Percentiles rank a stretch among this genome's conserved stretches.
Evolutionary conservation across 2,888 invertebrate genomes (phyloP).

Genomic region (Aphidoletes aphidimyza): DNA sequence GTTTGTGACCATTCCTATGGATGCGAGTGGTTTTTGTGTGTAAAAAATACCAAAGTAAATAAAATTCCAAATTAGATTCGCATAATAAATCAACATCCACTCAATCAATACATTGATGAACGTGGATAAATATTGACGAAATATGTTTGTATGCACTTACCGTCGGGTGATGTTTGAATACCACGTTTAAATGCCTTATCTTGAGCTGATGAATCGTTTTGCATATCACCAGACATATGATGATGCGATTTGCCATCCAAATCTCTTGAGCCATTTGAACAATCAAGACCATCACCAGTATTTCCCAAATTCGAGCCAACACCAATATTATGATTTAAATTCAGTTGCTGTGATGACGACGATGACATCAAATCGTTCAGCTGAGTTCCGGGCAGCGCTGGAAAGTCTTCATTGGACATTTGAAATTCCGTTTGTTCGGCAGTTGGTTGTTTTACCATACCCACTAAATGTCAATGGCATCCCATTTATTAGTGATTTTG

Average conservation of each 20-base stretch:
- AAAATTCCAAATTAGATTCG: background rate
- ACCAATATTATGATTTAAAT: constrained; percentile 65
- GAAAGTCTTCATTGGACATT: constrained; percentile 99
- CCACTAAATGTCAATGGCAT: constrained; percentile 69
- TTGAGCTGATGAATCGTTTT: constrained; percentile 64
- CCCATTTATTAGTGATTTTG: constrained; percentile 56
- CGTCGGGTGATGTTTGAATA: constrained; percentile 95
- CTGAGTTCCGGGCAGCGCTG: constrained; percentile 95
- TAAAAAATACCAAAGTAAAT: constrained; percentile 57
- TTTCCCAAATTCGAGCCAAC: constrained; percentile 60
- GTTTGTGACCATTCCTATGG: constrained; percentile 94
- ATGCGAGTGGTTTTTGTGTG: too few relatives aligned
- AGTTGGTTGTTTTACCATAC: constrained; percentile 95
- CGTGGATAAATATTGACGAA: background rate
- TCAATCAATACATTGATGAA: background rate
- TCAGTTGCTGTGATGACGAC: constrained; percentile 64
- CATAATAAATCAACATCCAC: background rate
- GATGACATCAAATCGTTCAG: constrained; percentile 71
- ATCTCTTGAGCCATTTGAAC: constrained; percentile 54
- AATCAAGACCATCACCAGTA: constrained; percentile 59
- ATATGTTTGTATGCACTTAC: constrained; percentile 70
- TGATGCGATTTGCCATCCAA: constrained; percentile 41
- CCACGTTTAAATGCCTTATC: constrained; percentile 77
- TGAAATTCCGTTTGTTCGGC: constrained; percentile 93
- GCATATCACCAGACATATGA: constrained; percentile 61